phyloP scores from a whole-genome alignment of 2,113 vertebrate genomes.

The Ascaphus truei region DNA sequence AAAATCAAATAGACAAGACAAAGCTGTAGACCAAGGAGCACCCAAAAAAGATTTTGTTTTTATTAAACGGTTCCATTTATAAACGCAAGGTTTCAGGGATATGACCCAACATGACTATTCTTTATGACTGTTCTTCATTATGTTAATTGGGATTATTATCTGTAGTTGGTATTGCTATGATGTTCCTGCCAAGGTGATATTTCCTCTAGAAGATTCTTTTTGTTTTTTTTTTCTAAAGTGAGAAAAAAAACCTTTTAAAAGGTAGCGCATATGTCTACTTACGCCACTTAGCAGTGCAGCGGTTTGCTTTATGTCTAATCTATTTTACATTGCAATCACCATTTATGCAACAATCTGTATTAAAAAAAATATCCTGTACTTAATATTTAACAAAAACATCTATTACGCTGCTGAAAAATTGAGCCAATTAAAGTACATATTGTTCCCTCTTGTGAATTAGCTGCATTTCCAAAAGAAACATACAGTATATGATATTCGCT shows the following conservation, averaged over 20 bases:
- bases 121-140: background rate
- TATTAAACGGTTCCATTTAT: too few relatives aligned
- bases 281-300: background rate
- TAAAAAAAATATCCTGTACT: slow-evolving; percentile 9
- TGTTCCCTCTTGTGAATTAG: slow-evolving; percentile 10
- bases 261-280: background rate
- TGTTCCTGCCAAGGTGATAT: background rate
- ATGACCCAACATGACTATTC: background rate
- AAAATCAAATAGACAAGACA: too few relatives aligned
- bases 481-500: background rate
- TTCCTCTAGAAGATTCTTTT: background rate
- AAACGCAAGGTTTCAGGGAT: too few relatives aligned
- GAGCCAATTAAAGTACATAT: slow-evolving; percentile 8
- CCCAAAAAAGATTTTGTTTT: too few relatives aligned
- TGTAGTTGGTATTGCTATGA: background rate
- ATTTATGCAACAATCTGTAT: background rate
- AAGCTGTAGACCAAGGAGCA: too few relatives aligned
- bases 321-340: background rate
- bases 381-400: slow-evolving; percentile 23
- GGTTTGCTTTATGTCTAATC: background rate
- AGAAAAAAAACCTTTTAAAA: background rate
- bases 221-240: too few relatives aligned
- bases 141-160: background rate
- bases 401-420: slow-evolving; percentile 8
- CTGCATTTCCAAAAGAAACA: slow-evolving; percentile 15